A percentile compares a stretch with the other conserved stretches of the same genome.
Evolutionary conservation across 2,113 vertebrate species (phyloP).

Genomic region (Parus major): DNA sequence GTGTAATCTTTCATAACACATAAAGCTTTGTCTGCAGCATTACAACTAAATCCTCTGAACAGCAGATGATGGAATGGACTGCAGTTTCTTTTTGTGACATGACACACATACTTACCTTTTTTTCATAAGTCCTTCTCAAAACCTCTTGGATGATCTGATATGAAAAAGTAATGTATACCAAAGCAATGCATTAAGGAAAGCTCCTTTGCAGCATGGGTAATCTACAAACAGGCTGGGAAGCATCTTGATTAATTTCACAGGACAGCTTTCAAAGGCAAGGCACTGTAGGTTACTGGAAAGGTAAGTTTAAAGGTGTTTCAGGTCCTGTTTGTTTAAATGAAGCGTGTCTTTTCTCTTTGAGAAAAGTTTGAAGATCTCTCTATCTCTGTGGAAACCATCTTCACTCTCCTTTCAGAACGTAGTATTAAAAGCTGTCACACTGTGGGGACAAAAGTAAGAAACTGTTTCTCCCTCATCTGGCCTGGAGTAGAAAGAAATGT

Average conservation of each 20-base stretch:
- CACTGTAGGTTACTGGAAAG: neutral
- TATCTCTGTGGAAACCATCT: constrained; percentile 8
- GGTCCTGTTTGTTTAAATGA: neutral
- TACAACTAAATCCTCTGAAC: neutral
- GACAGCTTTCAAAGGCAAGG: neutral
- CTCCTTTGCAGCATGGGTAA: neutral
- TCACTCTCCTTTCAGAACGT: neutral
- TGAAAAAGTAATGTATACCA: neutral
- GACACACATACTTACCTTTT: neutral
- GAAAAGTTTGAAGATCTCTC: neutral
- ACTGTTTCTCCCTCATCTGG: neutral
- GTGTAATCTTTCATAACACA: neutral
- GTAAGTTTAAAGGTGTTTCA: neutral
- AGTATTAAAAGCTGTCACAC: neutral
- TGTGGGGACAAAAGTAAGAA: neutral
- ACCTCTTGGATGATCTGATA: neutral
- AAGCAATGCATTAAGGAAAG: neutral
- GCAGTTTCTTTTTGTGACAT: neutral
- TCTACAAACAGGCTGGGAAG: neutral
- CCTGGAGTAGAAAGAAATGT: constrained; percentile 45
- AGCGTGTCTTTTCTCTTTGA: neutral
- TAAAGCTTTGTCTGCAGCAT: neutral
- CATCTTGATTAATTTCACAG: neutral
- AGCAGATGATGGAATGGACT: neutral
- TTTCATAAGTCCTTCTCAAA: neutral